Base-by-base conservation (phyloP, 2,888 invertebrate genomes). In the Erpobdella octoculata region DNA sequence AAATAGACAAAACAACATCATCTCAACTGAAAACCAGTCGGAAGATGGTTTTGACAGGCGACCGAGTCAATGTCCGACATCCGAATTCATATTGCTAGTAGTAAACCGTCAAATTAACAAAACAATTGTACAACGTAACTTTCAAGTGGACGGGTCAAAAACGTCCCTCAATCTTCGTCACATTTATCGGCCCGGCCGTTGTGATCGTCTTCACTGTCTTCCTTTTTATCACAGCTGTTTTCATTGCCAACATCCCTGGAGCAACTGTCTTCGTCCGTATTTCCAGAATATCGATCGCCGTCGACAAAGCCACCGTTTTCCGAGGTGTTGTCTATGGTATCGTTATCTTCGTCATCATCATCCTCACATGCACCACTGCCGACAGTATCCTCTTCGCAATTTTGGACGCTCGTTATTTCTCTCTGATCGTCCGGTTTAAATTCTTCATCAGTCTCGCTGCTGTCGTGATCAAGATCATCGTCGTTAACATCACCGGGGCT, bases 251-350 rank as follows among this genome's bases (percentile, higher is more conserved):
- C 67, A 31, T 46, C 67, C 5, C 33, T 35, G 18, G 18, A 5
- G 25, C 62, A 28, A 65, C 37, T 65, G 67, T 67, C 41, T 46
- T 41, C 41, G 31, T 31, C 41, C n/a, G 25, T 12, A 1, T 18
- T 25, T 65, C n/a, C 36, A 2, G 5, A 25, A 4, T 92, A 85
- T 96, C 95, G 81, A 94, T 93, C 41, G 2, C 8, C 28, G 31
- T 46, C 67, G 31, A 28, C 67, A 1, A 53, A 3, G 8, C 28
- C 53, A 25, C 28, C 53, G 21, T 5, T 46, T 46, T 53, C 53
- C 18, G 21, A 21, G 8, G n/a, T n/a, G 8, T 53, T 53, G 3
- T n/a, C 21, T 53, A 28, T 15, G 15, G 53, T 21, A 6, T n/a
- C 18, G 18, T 21, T 28, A 5, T 53, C 53, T 53, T 53, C 53